Conservation (phyloP, 2,888 invertebrate species). For the Bombylius discolor region DNA sequence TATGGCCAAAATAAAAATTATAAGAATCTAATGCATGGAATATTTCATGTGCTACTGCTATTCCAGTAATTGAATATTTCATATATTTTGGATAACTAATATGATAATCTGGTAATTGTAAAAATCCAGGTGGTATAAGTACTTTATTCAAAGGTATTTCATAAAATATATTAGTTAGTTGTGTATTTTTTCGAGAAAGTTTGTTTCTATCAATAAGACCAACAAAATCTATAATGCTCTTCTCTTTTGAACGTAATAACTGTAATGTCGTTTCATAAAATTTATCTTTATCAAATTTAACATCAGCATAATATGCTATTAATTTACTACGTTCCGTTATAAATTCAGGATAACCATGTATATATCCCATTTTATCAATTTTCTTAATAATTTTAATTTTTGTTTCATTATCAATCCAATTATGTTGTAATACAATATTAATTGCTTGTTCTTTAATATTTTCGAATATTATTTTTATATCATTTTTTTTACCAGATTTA, state of each 20-base stretch:
- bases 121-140: constrained; percentile 85
- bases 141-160: constrained; percentile 79
- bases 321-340: constrained; percentile 62
- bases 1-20: no score
- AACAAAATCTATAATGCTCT: constrained; percentile 46
- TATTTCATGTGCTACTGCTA: constrained; percentile 18
- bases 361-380: constrained; percentile 79
- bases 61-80: constrained; percentile 17
- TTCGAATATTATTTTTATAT: constrained; percentile 74
- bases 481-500: constrained; percentile 42
- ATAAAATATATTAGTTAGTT: constrained; percentile 75
- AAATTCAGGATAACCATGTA: constrained; percentile 89
- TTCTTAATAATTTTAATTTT: constrained; percentile 68
- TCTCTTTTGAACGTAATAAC: constrained; percentile 46
- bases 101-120: constrained; percentile 83
- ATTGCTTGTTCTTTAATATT: constrained; percentile 55
- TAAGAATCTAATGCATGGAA: constrained; percentile 17
- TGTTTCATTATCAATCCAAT: constrained; percentile 89
- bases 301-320: constrained; percentile 64
- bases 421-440: constrained; percentile 55
- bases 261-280: constrained; percentile 77
- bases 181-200: no score
- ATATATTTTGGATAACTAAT: constrained; percentile 54
- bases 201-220: no score
- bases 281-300: constrained; percentile 50